These are phyloP conservation scores for Drosophila ustulata DNA, from an alignment of 2,888 invertebrate species.

Conservation along the genomic window DNA sequence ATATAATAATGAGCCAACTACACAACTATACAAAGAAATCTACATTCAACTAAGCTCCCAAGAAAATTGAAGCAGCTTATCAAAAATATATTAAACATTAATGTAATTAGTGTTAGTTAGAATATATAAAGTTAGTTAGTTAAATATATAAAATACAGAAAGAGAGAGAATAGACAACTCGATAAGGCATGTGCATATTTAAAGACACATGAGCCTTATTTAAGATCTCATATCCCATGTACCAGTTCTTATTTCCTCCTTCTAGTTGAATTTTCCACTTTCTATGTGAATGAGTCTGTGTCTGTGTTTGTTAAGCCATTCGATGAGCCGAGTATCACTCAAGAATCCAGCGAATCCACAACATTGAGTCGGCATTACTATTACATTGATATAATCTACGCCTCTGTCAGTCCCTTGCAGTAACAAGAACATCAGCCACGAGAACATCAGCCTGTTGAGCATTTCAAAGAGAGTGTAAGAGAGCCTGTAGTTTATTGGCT, in stretches of 20 bases:
- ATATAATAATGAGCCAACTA: no score
- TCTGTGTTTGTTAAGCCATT: conserved; percentile 46
- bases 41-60: no score
- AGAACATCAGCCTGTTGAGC: conserved; percentile 54
- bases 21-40: no score
- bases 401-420: conserved; percentile 22
- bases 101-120: no score
- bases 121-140: no score
- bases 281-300: not conserved
- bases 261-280: not conserved
- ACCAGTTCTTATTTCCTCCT: not conserved
- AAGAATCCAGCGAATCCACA: conserved; percentile 51
- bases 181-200: conserved; percentile 22
- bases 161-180: no score
- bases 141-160: no score
- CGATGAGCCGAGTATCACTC: conserved; percentile 52
- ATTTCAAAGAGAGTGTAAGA: conserved; percentile 13
- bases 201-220: conserved; percentile 4
- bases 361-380: conserved; percentile 56
- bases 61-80: no score
- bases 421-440: conserved; percentile 32
- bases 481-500: conserved; percentile 36
- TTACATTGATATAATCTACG: conserved; percentile 64
- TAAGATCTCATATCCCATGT: not conserved
- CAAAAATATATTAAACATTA: no score